These are phyloP conservation scores for Heliconius congener DNA, from an alignment of 1,140 invertebrate species.

Conservation along the genomic window DNA sequence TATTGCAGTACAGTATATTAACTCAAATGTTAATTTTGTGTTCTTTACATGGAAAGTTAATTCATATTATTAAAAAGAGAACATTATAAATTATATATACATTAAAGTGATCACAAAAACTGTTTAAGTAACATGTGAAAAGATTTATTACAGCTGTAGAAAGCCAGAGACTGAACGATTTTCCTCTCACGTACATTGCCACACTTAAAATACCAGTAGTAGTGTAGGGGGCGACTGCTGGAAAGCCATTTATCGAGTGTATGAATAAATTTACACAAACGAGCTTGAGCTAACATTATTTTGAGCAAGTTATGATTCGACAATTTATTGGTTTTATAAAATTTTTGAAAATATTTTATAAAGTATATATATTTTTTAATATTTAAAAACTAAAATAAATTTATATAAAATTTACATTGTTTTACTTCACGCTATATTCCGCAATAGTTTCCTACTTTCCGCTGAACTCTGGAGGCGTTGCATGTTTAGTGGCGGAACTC, in stretches of 20 bases:
- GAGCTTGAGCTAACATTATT: not conserved
- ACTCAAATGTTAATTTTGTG: too few relatives aligned
- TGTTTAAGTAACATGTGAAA: conserved; percentile 5
- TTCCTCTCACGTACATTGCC: not conserved
- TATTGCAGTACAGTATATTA: too few relatives aligned
- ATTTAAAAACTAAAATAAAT: too few relatives aligned
- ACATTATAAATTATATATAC: not conserved
- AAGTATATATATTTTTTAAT: too few relatives aligned
- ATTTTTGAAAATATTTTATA: not conserved
- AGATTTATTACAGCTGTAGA: conserved; percentile 1
- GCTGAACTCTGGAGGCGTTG: too few relatives aligned
- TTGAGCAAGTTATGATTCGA: not conserved
- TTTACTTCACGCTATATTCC: not conserved
- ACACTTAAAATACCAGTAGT: not conserved
- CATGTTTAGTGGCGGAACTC: too few relatives aligned
- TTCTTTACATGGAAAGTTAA: too few relatives aligned
- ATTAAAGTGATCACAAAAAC: not conserved
- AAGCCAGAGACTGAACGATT: not conserved
- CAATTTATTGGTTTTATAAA: not conserved
- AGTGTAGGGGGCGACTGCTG: not conserved
- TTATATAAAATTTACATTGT: not conserved
- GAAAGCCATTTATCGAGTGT: conserved; percentile 6
- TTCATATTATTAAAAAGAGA: too few relatives aligned
- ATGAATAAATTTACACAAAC: not conserved
- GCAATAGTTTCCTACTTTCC: too few relatives aligned